Percentiles rank a stretch among this genome's conserved stretches.
phyloP scores from a whole-genome alignment of 2,888 invertebrate species.

The Elmis aenea region DNA sequence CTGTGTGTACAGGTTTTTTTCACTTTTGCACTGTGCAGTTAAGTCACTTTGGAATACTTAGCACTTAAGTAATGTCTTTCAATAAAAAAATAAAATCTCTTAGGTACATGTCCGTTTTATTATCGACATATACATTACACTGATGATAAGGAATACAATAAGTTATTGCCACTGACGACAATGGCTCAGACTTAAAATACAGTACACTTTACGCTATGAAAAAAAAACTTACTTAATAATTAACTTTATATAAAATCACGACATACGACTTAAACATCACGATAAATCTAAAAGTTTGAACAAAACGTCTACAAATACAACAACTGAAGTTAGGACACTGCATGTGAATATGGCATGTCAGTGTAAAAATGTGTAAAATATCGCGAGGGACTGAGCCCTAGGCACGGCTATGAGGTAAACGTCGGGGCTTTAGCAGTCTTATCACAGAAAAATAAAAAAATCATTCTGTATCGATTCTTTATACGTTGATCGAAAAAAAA shows the following conservation, averaged over 20 bases:
- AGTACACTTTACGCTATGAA: slow-evolving; percentile 40
- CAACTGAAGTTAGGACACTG: slow-evolving; percentile 10
- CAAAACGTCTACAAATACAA: slow-evolving; percentile 6
- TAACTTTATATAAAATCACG: slow-evolving; percentile 31
- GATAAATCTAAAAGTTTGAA: slow-evolving; percentile 17
- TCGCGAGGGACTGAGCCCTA: slow-evolving; percentile 42
- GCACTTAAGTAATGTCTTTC: no score
- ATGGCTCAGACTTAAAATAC: slow-evolving; percentile 44
- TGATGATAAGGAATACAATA: slow-evolving; percentile 43
- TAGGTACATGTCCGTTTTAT: no score
- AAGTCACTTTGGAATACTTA: no score
- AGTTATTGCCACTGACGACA: slow-evolving; percentile 37
- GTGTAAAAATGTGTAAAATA: slow-evolving; percentile 28
- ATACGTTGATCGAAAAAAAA: slow-evolving; percentile 1
- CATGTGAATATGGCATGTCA: slow-evolving; percentile 1
- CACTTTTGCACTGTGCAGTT: no score
- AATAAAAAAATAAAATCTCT: no score
- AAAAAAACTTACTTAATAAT: slow-evolving; percentile 30
- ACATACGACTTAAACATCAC: slow-evolving; percentile 18
- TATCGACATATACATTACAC: slow-evolving; percentile 28
- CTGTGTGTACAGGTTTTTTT: no score
- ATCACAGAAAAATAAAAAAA: slow-evolving; percentile 45
- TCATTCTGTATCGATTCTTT: slow-evolving; percentile 12
- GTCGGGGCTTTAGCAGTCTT: slow-evolving; percentile 37
- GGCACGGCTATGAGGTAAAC: slow-evolving; percentile 49